Conservation (phyloP, 2,797 vertebrate genomes). For the Syngnathus rostellatus region DNA sequence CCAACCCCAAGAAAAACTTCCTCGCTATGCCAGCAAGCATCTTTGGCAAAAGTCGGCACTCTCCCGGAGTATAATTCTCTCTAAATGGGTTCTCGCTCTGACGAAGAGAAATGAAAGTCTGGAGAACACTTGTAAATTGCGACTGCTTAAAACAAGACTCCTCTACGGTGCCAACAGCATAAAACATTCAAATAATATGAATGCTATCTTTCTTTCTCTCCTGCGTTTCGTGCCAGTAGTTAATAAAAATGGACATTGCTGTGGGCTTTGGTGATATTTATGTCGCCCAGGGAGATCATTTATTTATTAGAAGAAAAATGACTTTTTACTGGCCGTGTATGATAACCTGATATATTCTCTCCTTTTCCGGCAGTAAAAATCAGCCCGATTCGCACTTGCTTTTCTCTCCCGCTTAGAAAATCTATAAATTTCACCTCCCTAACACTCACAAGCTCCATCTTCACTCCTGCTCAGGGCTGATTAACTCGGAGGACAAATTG, state of each 20-base stretch:
- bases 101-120: neutral
- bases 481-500: conserved; percentile 57
- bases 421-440: conserved; percentile 19
- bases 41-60: neutral
- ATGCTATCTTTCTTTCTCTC: conserved; percentile 9
- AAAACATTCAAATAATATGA: conserved; percentile 1
- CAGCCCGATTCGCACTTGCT: conserved; percentile 11
- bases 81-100: neutral
- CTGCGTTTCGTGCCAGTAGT: conserved; percentile 23
- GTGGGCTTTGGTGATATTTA: conserved; percentile 45
- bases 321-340: conserved; percentile 34
- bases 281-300: conserved; percentile 33
- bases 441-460: conserved; percentile 15
- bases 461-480: conserved; percentile 31
- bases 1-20: too few relatives aligned
- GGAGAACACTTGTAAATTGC: conserved; percentile 1
- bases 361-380: conserved; percentile 17
- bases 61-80: neutral
- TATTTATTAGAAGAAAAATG: conserved; percentile 49
- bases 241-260: conserved; percentile 43
- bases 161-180: neutral
- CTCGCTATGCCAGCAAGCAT: too few relatives aligned
- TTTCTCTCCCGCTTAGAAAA: conserved; percentile 9
- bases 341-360: conserved; percentile 41
- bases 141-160: neutral